These are phyloP conservation scores for Neoseiulus cucumeris DNA, from an alignment of 1,140 invertebrate species.

Conservation along the genomic window DNA sequence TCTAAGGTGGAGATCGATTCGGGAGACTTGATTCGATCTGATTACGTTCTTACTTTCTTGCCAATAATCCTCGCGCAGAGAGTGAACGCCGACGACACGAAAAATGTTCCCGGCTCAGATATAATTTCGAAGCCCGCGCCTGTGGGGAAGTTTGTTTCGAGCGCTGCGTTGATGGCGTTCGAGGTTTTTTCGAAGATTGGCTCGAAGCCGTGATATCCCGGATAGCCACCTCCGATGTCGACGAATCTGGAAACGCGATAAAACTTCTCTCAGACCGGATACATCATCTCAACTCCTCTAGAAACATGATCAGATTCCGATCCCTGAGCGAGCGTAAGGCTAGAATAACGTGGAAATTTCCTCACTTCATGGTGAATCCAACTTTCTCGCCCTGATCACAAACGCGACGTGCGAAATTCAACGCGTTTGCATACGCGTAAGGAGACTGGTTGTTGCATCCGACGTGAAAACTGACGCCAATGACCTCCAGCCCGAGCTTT, in stretches of 20 bases:
- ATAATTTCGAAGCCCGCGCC: neutral
- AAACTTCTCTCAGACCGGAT: neutral
- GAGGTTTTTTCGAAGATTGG: neutral
- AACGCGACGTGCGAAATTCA: neutral
- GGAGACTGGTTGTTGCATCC: constrained; percentile 1
- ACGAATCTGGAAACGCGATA: neutral
- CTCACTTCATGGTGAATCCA: neutral
- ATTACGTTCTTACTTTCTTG: neutral
- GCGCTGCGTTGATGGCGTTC: neutral
- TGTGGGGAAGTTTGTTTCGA: neutral
- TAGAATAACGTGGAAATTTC: neutral
- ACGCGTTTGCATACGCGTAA: neutral
- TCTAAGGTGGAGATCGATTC: neutral
- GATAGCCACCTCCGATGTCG: constrained; percentile 1
- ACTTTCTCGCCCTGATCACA: neutral
- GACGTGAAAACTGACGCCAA: neutral
- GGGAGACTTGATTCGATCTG: neutral
- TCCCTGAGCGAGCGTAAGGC: too few species aligned
- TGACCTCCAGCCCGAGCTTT: neutral
- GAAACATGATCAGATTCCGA: too few species aligned
- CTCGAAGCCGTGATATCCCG: neutral
- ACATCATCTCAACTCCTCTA: too few species aligned
- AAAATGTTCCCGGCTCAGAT: neutral
- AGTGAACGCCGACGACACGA: neutral
- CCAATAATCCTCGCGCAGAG: neutral